Evolutionary conservation across 2,113 vertebrate species (phyloP).

Genomic region (Lepus timidus): DNA sequence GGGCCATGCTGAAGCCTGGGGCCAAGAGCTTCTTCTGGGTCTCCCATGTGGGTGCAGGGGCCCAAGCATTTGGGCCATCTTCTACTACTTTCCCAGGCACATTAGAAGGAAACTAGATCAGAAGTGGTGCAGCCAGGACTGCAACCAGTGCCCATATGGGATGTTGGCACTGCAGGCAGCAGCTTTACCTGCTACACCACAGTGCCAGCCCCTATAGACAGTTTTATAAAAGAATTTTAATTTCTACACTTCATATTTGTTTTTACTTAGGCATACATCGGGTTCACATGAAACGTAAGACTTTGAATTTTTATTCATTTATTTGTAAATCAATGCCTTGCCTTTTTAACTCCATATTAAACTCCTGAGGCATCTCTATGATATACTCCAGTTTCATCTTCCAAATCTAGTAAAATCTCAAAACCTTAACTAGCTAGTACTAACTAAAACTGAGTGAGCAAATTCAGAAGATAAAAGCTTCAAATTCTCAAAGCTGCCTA

Average conservation of each 20-base stretch:
- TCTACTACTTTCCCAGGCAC: too few relatives aligned
- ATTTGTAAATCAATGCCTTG: not conserved
- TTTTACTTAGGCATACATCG: constrained; percentile 3
- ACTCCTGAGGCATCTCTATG: not conserved
- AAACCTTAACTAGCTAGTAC: not conserved
- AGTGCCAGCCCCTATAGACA: not conserved
- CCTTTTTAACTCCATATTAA: not conserved
- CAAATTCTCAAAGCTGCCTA: not conserved
- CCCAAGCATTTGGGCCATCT: too few relatives aligned
- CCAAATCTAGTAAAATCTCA: not conserved
- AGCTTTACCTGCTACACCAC: too few relatives aligned
- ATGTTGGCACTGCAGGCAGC: too few relatives aligned
- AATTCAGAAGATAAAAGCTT: not conserved
- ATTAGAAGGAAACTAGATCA: too few relatives aligned
- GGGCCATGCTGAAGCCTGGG: too few relatives aligned
- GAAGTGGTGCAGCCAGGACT: too few relatives aligned
- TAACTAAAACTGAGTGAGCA: not conserved
- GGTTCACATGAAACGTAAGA: not conserved
- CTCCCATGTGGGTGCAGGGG: too few relatives aligned
- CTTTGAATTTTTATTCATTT: not conserved
- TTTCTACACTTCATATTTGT: not conserved
- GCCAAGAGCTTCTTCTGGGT: too few relatives aligned
- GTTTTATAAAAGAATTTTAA: constrained; percentile 3
- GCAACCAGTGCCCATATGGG: too few relatives aligned
- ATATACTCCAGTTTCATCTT: constrained; percentile 16